Conservation (phyloP, 2,797 vertebrate species). For the Lophotriccus pileatus region DNA sequence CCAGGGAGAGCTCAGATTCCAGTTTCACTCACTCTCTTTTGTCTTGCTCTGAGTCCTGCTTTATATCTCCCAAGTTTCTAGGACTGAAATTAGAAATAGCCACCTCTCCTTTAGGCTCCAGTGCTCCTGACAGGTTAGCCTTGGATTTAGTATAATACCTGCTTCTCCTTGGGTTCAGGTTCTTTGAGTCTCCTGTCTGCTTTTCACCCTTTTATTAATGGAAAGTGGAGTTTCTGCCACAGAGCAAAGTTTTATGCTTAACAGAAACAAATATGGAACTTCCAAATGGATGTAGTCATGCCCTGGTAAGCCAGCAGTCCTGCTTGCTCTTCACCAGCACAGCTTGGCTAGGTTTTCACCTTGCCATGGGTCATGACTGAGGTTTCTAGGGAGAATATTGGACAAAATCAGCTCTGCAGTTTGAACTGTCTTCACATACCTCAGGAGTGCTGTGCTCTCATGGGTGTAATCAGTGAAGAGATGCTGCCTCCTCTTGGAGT, state of each 20-base stretch:
- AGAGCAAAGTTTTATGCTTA: slow-evolving; percentile 52
- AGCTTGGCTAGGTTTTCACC: background rate
- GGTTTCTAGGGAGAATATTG: slow-evolving; percentile 32
- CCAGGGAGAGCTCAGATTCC: background rate
- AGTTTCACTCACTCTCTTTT: background rate
- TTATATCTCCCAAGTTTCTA: background rate
- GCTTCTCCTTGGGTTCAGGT: slow-evolving; percentile 59
- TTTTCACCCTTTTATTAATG: slow-evolving; percentile 52
- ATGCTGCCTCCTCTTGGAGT: background rate
- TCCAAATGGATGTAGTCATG: slow-evolving; percentile 13
- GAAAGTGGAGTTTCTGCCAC: slow-evolving; percentile 47
- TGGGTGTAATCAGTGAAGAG: background rate
- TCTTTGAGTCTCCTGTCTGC: slow-evolving; percentile 44
- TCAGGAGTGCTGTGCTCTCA: slow-evolving; percentile 10
- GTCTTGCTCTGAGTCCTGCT: background rate
- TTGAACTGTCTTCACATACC: background rate
- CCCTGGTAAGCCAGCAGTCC: slow-evolving; percentile 42
- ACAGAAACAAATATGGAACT: slow-evolving; percentile 49
- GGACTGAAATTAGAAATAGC: background rate
- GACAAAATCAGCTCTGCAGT: background rate
- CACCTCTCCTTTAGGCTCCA: background rate
- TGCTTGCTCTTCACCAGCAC: slow-evolving; percentile 27
- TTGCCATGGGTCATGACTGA: slow-evolving; percentile 17
- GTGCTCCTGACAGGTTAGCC: slow-evolving; percentile 35
- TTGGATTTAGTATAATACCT: slow-evolving; percentile 53